Percentiles rank a stretch among this genome's conserved stretches.
These are phyloP conservation scores for Mactromeris polynyma DNA, from an alignment of 2,888 invertebrate species.

Conservation along the genomic window DNA sequence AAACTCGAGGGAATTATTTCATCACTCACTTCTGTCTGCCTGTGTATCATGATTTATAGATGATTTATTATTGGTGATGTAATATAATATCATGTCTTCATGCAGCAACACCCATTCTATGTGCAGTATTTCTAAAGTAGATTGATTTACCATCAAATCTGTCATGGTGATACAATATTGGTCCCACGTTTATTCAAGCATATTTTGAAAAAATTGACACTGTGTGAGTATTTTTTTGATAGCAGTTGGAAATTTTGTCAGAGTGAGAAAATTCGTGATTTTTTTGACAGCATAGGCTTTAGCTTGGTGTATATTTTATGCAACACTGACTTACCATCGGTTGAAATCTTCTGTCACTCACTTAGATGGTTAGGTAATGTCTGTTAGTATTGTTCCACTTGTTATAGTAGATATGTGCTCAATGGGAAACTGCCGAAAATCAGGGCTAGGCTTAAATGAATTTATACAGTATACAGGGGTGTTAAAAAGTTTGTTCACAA, in stretches of 20 bases:
- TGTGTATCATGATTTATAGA: neutral
- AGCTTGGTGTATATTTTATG: neutral
- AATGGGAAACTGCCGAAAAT: too few species aligned
- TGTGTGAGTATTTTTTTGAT: neutral
- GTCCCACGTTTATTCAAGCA: neutral
- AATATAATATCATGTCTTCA: conserved; percentile 4
- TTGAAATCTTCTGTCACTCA: neutral
- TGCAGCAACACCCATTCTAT: neutral
- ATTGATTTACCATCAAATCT: neutral
- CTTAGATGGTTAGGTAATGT: too few species aligned
- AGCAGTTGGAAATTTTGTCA: neutral
- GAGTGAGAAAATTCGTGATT: neutral
- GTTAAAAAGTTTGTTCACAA: too few species aligned
- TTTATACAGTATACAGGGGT: too few species aligned
- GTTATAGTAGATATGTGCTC: too few species aligned
- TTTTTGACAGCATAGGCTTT: neutral
- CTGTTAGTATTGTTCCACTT: too few species aligned
- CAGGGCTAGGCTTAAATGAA: too few species aligned
- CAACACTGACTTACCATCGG: neutral
- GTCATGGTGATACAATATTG: neutral
- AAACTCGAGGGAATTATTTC: neutral
- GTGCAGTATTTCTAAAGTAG: neutral
- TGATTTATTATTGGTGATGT: neutral
- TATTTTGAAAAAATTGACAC: neutral
- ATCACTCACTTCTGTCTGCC: neutral